Evolutionary conservation across 2,113 vertebrate species (phyloP).

Genomic region (Dunckerocampus dactyliophorus): DNA sequence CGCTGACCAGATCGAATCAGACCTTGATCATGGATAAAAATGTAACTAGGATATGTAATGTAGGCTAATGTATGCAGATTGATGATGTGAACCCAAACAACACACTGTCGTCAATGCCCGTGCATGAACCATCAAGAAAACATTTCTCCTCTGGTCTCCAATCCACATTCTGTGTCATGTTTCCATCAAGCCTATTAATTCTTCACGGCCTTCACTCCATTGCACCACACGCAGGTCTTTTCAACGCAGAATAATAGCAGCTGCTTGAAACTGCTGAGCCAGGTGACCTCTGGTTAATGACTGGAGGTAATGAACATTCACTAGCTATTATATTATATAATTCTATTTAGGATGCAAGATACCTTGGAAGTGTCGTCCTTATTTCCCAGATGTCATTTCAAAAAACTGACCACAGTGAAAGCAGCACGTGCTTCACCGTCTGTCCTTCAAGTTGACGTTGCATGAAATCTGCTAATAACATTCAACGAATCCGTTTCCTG

Average conservation of each 20-base stretch:
- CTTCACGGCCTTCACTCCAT: constrained; percentile 13
- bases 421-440: constrained; percentile 24
- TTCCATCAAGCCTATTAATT: constrained; percentile 43
- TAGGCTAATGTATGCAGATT: too few relatives aligned
- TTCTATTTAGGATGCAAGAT: constrained; percentile 33
- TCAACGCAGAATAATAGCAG: constrained; percentile 14
- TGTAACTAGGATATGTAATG: too few relatives aligned
- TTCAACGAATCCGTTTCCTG: constrained; percentile 51
- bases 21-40: too few relatives aligned
- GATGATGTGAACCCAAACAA: too few relatives aligned
- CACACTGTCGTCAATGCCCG: too few relatives aligned
- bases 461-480: constrained; percentile 52
- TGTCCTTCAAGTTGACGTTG: constrained; percentile 25
- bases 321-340: constrained; percentile 37
- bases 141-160: constrained; percentile 12
- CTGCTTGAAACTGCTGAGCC: constrained; percentile 21
- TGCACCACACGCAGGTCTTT: constrained; percentile 27
- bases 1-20: too few relatives aligned
- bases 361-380: background rate
- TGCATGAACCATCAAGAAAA: background rate
- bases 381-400: constrained; percentile 17
- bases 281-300: constrained; percentile 33
- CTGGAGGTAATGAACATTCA: constrained; percentile 1
- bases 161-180: constrained; percentile 39
- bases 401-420: constrained; percentile 26